These are phyloP conservation scores for Euwallacea similis DNA, from an alignment of 1,140 invertebrate species.

Conservation along the genomic window DNA sequence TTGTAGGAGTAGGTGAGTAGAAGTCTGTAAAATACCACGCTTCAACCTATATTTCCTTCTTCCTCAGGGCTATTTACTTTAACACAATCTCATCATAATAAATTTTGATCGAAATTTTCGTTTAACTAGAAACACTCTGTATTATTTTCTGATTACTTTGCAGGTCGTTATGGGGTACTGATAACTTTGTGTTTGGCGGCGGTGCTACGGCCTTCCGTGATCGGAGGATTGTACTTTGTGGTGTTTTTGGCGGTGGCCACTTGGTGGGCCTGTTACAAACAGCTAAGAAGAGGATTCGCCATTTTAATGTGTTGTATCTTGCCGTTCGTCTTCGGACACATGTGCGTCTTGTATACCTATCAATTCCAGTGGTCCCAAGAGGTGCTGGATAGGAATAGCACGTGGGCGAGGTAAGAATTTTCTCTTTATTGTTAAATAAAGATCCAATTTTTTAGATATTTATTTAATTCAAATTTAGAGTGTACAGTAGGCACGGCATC, in stretches of 20 bases:
- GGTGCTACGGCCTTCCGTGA: slow-evolving; percentile 74
- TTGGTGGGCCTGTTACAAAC: slow-evolving; percentile 83
- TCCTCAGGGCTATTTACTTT: too few relatives aligned
- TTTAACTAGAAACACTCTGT: not conserved
- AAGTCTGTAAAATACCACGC: too few relatives aligned
- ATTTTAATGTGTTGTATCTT: slow-evolving; percentile 71
- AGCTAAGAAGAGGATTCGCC: slow-evolving; percentile 72
- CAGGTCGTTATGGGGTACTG: slow-evolving; percentile 73
- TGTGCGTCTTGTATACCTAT: slow-evolving; percentile 77
- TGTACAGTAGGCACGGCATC: too few relatives aligned
- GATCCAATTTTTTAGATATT: too few relatives aligned
- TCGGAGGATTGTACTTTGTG: slow-evolving; percentile 82
- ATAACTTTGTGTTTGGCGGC: slow-evolving; percentile 76
- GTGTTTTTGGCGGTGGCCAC: slow-evolving; percentile 83
- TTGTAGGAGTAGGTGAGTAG: slow-evolving; percentile 45
- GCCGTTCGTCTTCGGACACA: slow-evolving; percentile 74
- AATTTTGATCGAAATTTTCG: too few relatives aligned
- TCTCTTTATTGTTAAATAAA: not conserved
- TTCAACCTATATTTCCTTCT: too few relatives aligned
- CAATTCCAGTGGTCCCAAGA: slow-evolving; percentile 84
- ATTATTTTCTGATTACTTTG: slow-evolving; percentile 37
- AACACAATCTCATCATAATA: too few relatives aligned
- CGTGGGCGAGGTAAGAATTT: slow-evolving; percentile 63
- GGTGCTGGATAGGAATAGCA: slow-evolving; percentile 67
- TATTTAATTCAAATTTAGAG: too few relatives aligned